Base-by-base conservation (phyloP, 2,797 vertebrate species). In the Lophius americanus region DNA sequence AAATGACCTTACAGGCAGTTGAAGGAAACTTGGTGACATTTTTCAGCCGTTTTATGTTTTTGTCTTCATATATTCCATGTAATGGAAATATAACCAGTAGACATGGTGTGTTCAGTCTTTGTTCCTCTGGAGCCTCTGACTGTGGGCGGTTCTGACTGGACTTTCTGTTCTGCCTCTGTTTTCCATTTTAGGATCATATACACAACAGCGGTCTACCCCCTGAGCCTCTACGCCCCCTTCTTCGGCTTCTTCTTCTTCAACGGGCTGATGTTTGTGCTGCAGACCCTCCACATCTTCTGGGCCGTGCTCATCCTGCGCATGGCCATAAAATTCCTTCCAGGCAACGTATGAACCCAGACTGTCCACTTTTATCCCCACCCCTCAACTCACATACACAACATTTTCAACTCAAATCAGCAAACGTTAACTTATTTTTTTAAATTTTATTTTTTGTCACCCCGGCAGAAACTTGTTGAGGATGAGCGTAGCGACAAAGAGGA, bases 241-340 rank as follows among this genome's bases (percentile, higher is more conserved):
- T 92, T 97, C 0, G 96, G 96, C 3, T 98, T 96, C 81, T 99
- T 96, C 88, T 98, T 99, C 92, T 98, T 99, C 89, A 99, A 99
- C 7, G 91, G 88, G 74, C 94, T 99, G 83, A 87, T 99, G 92
- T 60, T 90, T 0, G 90, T 98, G 70, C 94, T 99, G 23, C 96
- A 95, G 88, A 67, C 79, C 12, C 92, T 99, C 81, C 98, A 99
- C 68, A 57, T 98, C 86, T 99, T 98, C 93, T 99, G 98, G 98
- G 95, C 96, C 0, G 92, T 62, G 43, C 95, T 98, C 80, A 99
- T 99, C 73, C 60, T 99, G 73, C 95, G 95, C 60, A 98, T 99
- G 96, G 96, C 95, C 55, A 75, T 97, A 80, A 98, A 97, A 88
- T 98, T 99, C 90, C 90, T 99, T 78, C 96, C 95, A 49, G 95